phyloP scores from a whole-genome alignment of 2,113 vertebrate genomes.

The Datnioides undecimradiatus region DNA sequence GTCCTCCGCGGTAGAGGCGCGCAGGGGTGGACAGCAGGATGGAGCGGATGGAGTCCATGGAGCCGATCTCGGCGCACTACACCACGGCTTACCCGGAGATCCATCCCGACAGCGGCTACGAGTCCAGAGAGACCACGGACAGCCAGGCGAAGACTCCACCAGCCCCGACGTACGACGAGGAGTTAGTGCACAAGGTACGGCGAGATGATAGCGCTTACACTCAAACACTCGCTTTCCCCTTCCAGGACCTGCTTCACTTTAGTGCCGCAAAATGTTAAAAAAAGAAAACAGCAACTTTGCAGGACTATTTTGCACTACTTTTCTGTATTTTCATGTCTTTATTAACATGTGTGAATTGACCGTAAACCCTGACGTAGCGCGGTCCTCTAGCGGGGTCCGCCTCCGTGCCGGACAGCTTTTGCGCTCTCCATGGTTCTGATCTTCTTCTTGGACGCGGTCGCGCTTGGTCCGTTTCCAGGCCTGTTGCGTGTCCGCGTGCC shows the following conservation, averaged over 20 bases:
- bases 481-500: neutral
- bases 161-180: slow-evolving; percentile 78
- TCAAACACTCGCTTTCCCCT: no score
- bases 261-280: neutral
- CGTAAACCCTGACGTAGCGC: neutral
- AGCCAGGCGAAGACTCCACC: slow-evolving; percentile 50
- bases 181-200: slow-evolving; percentile 86
- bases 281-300: no score
- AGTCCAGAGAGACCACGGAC: slow-evolving; percentile 63
- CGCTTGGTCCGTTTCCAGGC: slow-evolving; percentile 1
- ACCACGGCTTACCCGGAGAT: slow-evolving; percentile 77
- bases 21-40: slow-evolving; percentile 31
- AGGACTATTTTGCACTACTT: neutral
- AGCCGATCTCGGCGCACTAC: slow-evolving; percentile 75
- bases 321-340: neutral
- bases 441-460: slow-evolving; percentile 3
- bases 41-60: slow-evolving; percentile 80
- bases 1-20: neutral
- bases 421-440: slow-evolving; percentile 65
- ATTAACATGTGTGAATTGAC: neutral
- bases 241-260: neutral
- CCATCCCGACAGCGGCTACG: slow-evolving; percentile 72
- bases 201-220: neutral
- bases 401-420: neutral
- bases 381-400: neutral